A percentile compares a stretch with the other conserved stretches of the same genome.
Conservation (phyloP, 2,113 vertebrate genomes). For the Solea solea region DNA sequence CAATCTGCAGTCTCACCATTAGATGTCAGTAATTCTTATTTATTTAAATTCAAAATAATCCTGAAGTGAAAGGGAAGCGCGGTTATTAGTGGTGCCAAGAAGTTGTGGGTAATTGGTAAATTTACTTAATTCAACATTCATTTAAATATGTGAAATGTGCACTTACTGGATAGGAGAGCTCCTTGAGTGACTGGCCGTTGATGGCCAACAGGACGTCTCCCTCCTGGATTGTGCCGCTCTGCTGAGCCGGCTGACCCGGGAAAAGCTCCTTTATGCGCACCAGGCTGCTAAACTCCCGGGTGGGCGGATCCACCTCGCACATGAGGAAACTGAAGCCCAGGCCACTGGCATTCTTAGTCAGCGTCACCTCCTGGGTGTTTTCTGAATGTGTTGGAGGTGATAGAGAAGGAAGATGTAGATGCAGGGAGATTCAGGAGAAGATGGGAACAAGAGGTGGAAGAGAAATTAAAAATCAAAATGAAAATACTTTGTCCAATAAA, state of each 20-base stretch:
- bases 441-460: neutral
- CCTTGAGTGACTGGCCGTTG: slow-evolving; percentile 84
- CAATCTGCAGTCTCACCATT: too few species aligned
- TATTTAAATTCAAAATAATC: too few species aligned
- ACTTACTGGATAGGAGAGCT: slow-evolving; percentile 86
- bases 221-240: slow-evolving; percentile 82
- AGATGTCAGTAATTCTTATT: too few species aligned
- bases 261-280: slow-evolving; percentile 89
- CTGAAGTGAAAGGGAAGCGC: too few species aligned
- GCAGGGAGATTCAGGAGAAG: neutral
- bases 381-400: slow-evolving; percentile 66
- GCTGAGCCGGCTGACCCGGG: slow-evolving; percentile 87
- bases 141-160: too few species aligned
- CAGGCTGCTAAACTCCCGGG: slow-evolving; percentile 69
- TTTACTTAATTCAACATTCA: too few species aligned
- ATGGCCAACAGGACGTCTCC: slow-evolving; percentile 89
- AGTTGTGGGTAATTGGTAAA: too few species aligned
- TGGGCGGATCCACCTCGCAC: slow-evolving; percentile 76
- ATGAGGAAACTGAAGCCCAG: slow-evolving; percentile 91
- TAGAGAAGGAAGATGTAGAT: neutral
- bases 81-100: too few species aligned
- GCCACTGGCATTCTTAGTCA: slow-evolving; percentile 84
- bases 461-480: neutral
- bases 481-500: too few species aligned
- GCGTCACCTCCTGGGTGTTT: slow-evolving; percentile 85